These are phyloP conservation scores for Trachelus tabidus DNA, from an alignment of 2,888 invertebrate species.

Conservation along the genomic window DNA sequence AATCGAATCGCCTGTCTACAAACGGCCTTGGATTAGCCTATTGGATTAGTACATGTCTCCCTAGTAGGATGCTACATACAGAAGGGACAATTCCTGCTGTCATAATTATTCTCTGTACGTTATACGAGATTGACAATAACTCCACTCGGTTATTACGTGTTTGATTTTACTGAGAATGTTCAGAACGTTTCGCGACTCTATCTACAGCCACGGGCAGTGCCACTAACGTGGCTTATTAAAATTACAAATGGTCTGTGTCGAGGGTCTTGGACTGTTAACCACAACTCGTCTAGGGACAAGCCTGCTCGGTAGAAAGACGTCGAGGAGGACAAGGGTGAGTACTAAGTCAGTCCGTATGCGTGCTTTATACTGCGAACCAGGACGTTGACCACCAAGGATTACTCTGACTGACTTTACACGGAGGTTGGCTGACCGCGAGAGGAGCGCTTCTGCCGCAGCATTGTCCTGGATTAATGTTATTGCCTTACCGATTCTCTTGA, in stretches of 20 bases:
- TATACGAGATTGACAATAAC: too few species aligned
- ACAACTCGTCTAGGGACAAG: conserved; percentile 55
- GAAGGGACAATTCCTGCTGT: too few species aligned
- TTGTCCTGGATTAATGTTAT: conserved; percentile 62
- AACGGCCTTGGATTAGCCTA: conserved; percentile 20
- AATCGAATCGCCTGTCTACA: conserved; percentile 21
- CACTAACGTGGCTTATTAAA: conserved; percentile 63
- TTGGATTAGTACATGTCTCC: conserved; percentile 5
- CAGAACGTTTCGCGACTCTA: too few species aligned
- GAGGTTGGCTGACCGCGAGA: conserved; percentile 46
- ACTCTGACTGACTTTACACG: conserved; percentile 43
- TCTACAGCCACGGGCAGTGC: too few species aligned
- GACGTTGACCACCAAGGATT: conserved; percentile 60
- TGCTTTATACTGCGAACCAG: conserved; percentile 47
- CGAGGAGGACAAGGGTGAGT: conserved; percentile 52
- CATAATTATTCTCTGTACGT: too few species aligned
- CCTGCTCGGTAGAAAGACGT: conserved; percentile 63
- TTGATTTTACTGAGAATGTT: too few species aligned
- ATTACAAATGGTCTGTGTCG: conserved; percentile 50
- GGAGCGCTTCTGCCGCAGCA: conserved; percentile 35
- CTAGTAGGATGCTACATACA: too few species aligned
- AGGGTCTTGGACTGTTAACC: conserved; percentile 49
- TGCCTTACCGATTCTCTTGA: conserved; percentile 52
- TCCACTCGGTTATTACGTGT: too few species aligned
- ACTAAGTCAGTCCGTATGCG: conserved; percentile 35